Evolutionary conservation across 2,113 vertebrate species (phyloP), one percentile per base, ranked within the genome.

Genomic region (Lucifuga dentata): DNA sequence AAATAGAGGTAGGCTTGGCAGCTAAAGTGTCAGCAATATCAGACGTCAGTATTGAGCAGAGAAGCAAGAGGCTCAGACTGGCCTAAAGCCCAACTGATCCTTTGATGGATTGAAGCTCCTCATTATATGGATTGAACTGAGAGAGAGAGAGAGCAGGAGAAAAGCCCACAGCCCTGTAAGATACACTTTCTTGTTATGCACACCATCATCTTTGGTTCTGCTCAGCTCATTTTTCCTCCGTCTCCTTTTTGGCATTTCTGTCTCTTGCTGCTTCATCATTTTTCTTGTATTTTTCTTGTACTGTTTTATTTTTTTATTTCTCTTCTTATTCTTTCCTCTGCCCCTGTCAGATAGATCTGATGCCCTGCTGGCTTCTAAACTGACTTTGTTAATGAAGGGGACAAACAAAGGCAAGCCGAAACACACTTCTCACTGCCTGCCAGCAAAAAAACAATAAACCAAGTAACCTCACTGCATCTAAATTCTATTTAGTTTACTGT

Each of bases 301-400:
- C 41, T 83, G 21, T 36, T 32, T 46, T 32, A 16, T 62, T 20
- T 69, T 60, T 16, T 29, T 36, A 53, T 52, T 33, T 24, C 17
- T 63, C 33, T 12, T 21, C 17, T 23, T 23, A 12, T 40, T 20
- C 9, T 17, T 60, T 60, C 33, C 35, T 41, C 52, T 53, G 6
- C 60, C 32, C n/a, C n/a, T 58, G 55, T 57, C 61, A 63, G 46
- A 68, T 45, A 64, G 5, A 44, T 8, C 45, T 1, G 46, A 77
- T 48, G 73, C 65, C 69, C 68, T 26, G 35, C 41, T 40, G 79
- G 77, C 49, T 68, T 35, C 36, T 45, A 73, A 70, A 73, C 63
- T 51, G 65, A 74, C 70, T 55, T 51, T 20, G 56, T 21, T 80
- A 73, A 82, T 69, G 58, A n/a, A n/a, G 51, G 75, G 57, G 61